phyloP scores from a whole-genome alignment of 2,888 invertebrate species.

The Amphipoea lucens region DNA sequence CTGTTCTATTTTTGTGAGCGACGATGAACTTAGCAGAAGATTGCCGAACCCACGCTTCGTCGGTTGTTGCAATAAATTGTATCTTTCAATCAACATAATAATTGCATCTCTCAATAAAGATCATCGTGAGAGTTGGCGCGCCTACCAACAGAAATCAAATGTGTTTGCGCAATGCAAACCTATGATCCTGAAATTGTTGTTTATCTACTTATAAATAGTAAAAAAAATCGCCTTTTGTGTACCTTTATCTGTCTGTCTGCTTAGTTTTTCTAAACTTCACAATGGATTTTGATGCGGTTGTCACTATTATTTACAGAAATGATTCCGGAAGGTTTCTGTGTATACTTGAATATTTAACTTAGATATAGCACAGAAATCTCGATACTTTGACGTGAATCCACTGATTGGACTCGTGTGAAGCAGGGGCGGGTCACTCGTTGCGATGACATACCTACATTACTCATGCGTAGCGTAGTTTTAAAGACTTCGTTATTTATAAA shows the following conservation, averaged over 20 bases:
- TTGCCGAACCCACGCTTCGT: conserved; percentile 16
- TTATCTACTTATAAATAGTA: neutral
- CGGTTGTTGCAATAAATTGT: conserved; percentile 16
- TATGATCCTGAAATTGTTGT: conserved; percentile 14
- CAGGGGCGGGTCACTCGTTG: neutral
- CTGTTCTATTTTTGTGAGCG: conserved; percentile 1
- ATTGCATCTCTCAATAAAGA: conserved; percentile 20
- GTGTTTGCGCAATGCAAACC: conserved; percentile 22
- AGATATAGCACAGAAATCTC: neutral
- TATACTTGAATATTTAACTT: too few species aligned
- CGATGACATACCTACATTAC: neutral
- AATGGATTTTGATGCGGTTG: neutral
- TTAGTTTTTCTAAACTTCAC: neutral
- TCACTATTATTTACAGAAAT: too few species aligned
- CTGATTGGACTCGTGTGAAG: neutral
- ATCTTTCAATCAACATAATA: conserved; percentile 32
- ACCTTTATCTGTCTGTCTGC: neutral
- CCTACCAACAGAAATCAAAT: conserved; percentile 15
- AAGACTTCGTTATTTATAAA: too few species aligned
- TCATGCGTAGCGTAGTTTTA: neutral
- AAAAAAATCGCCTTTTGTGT: neutral
- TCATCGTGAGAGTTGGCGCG: conserved; percentile 9
- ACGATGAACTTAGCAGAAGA: conserved; percentile 1
- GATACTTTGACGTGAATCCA: neutral
- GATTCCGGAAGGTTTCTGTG: neutral